phyloP scores from a whole-genome alignment of 2,888 invertebrate species.

The Ditylenchus weischeri region DNA sequence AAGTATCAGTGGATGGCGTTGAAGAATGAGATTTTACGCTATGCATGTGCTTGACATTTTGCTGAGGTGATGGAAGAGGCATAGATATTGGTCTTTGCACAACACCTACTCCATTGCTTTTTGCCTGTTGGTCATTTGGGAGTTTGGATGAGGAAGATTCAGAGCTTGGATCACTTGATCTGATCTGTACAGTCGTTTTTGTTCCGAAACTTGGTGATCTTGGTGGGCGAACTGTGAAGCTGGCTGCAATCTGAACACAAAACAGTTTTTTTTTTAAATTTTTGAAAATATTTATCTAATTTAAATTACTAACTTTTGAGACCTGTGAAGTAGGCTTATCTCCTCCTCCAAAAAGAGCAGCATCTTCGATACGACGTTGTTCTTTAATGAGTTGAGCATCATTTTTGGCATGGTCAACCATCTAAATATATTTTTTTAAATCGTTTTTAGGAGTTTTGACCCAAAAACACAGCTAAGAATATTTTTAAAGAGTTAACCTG shows the following conservation, averaged over 20 bases:
- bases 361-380: constrained; percentile 26
- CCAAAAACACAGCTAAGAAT: no score
- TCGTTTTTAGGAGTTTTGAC: background rate
- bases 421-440: constrained; percentile 11
- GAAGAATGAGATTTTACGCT: background rate
- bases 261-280: background rate
- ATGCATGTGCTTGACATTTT: background rate
- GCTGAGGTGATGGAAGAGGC: constrained; percentile 5
- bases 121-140: background rate
- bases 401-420: constrained; percentile 25
- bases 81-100: constrained; percentile 14
- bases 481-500: constrained; percentile 10
- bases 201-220: constrained; percentile 1
- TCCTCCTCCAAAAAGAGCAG: constrained; percentile 25
- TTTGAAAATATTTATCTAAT: no score
- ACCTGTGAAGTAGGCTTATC: constrained; percentile 15
- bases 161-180: background rate
- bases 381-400: constrained; percentile 28
- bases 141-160: background rate
- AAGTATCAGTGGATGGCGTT: background rate
- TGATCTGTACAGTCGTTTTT: constrained; percentile 26
- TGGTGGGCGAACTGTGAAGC: constrained; percentile 28
- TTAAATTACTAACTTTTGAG: background rate
- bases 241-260: constrained; percentile 27
- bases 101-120: background rate